Percentiles rank a stretch among this genome's conserved stretches.
Evolutionary conservation across 2,888 invertebrate genomes (phyloP).

Genomic region (Clanis bilineata): DNA sequence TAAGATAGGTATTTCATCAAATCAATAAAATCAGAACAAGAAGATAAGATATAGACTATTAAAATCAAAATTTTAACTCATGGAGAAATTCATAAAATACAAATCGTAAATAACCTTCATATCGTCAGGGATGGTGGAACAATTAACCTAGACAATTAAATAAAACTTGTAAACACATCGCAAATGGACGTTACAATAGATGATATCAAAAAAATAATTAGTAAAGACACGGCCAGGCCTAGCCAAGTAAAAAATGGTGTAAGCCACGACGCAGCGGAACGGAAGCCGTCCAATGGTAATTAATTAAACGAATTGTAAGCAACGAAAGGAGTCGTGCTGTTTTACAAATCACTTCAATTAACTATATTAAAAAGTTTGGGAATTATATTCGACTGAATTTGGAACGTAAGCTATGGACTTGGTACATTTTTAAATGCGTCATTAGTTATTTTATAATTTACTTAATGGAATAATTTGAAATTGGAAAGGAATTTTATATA

Average conservation of each 20-base stretch:
- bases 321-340: conserved; percentile 82
- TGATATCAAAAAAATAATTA: conserved; percentile 44
- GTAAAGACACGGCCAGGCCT: conserved; percentile 52
- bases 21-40: no score
- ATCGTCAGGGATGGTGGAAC: no score
- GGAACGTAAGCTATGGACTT: conserved; percentile 25
- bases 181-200: conserved; percentile 16
- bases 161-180: conserved; percentile 9
- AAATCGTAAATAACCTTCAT: background rate
- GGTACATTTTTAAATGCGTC: background rate
- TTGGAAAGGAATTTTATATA: background rate
- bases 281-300: conserved; percentile 78
- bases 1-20: no score
- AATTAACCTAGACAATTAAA: conserved; percentile 12
- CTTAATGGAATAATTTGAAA: background rate
- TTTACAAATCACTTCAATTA: conserved; percentile 83
- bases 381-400: conserved; percentile 62
- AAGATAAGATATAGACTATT: no score
- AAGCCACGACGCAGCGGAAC: conserved; percentile 64
- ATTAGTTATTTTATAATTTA: background rate
- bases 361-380: conserved; percentile 78
- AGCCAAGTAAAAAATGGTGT: conserved; percentile 67
- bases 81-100: no score
- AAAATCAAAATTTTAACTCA: no score
- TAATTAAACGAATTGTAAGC: conserved; percentile 81